Percentiles rank a stretch among this genome's conserved stretches.
phyloP scores from a whole-genome alignment of 1,140 invertebrate species.

The Conus betulinus region DNA sequence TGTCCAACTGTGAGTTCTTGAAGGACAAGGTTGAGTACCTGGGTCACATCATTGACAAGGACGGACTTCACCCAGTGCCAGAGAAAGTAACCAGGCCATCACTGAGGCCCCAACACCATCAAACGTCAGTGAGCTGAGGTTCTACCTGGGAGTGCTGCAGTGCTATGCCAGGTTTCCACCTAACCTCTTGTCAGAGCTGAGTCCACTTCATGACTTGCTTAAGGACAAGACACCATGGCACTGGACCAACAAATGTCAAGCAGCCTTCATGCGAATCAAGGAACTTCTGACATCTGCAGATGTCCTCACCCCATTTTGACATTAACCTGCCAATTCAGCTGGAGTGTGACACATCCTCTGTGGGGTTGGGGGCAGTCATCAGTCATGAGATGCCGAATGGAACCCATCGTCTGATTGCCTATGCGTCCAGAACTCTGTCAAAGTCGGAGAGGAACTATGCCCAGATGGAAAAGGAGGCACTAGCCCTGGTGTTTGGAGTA shows the following conservation, averaged over 20 bases:
- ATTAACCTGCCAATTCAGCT: conserved; percentile 56
- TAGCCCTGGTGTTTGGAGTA: conserved; percentile 76
- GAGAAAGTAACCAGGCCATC: too few relatives aligned
- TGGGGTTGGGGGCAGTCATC: conserved; percentile 70
- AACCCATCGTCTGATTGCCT: conserved; percentile 67
- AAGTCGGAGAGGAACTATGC: conserved; percentile 73
- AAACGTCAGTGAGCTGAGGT: too few relatives aligned
- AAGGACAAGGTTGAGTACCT: too few relatives aligned
- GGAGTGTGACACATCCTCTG: conserved; percentile 65
- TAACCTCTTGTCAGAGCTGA: too few relatives aligned
- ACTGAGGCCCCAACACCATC: too few relatives aligned
- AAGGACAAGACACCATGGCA: conserved; percentile 35
- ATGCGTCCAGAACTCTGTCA: conserved; percentile 75
- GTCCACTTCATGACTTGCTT: too few relatives aligned
- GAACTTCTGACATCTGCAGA: conserved; percentile 23
- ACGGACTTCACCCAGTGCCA: too few relatives aligned
- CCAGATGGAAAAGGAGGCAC: conserved; percentile 77
- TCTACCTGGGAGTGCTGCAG: too few relatives aligned
- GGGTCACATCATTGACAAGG: too few relatives aligned
- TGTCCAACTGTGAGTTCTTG: too few relatives aligned
- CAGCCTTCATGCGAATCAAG: conserved; percentile 43
- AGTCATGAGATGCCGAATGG: conserved; percentile 63
- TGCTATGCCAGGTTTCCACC: too few relatives aligned
- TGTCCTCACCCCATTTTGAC: conserved; percentile 68
- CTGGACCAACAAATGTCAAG: conserved; percentile 43